Conservation (phyloP, 2,113 vertebrate species). For the Dasyprocta punctata region DNA sequence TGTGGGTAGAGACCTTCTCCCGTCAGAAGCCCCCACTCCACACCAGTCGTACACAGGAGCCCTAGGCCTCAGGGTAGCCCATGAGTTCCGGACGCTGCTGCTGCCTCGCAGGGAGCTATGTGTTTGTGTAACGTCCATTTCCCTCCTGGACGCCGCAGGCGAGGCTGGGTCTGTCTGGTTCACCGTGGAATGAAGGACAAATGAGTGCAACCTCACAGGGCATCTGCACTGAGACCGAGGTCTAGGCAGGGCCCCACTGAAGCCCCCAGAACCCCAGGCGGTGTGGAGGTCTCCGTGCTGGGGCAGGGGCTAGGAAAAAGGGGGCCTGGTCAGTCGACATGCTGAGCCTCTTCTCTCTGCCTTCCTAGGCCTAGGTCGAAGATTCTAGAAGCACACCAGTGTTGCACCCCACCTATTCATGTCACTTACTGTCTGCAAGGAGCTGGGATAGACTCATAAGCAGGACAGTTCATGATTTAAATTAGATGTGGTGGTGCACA, state of each 20-base stretch:
- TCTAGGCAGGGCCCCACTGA: not conserved
- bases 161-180: not conserved
- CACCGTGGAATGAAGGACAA: not conserved
- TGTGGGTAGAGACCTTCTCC: not conserved
- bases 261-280: not conserved
- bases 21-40: not conserved
- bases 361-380: not conserved
- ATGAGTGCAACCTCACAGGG: not conserved
- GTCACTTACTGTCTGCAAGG: not conserved
- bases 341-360: not conserved
- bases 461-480: not conserved
- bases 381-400: not conserved
- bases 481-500: not conserved
- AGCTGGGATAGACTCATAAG: not conserved
- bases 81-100: not conserved
- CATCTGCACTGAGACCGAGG: not conserved
- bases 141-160: not conserved
- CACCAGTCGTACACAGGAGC: not conserved
- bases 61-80: not conserved
- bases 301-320: not conserved
- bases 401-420: not conserved
- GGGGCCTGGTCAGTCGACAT: not conserved
- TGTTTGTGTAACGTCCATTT: not conserved
- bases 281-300: not conserved
- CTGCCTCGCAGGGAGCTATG: not conserved